phyloP scores from a whole-genome alignment of 2,888 invertebrate species.

The Eustalomyia histrio region DNA sequence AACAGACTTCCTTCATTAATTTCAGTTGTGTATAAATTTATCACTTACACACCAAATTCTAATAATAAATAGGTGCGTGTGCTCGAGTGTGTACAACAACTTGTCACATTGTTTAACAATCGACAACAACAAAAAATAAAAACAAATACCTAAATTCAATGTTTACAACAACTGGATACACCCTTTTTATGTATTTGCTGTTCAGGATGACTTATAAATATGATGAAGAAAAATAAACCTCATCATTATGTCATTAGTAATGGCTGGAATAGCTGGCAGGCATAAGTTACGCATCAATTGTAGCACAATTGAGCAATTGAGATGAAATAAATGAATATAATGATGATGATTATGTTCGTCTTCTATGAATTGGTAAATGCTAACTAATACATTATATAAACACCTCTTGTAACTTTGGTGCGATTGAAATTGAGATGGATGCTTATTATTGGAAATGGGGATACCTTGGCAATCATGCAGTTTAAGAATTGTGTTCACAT shows the following conservation, averaged over 20 bases:
- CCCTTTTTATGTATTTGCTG: constrained; percentile 29
- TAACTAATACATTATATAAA: constrained; percentile 50
- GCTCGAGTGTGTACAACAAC: constrained; percentile 21
- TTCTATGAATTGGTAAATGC: constrained; percentile 45
- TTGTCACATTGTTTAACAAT: constrained; percentile 54
- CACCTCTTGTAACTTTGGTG: constrained; percentile 6
- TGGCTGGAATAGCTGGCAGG: constrained; percentile 18
- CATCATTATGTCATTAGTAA: constrained; percentile 47
- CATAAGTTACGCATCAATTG: constrained; percentile 47
- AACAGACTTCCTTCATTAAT: constrained; percentile 16
- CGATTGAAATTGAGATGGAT: constrained; percentile 13
- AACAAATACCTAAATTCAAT: constrained; percentile 13
- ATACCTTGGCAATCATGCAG: constrained; percentile 35
- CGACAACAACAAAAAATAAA: constrained; percentile 23
- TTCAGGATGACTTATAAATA: constrained; percentile 29
- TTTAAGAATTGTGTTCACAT: constrained; percentile 59
- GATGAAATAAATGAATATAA: constrained; percentile 28
- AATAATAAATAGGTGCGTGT: neutral
- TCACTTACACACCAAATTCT: constrained; percentile 14
- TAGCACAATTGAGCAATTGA: constrained; percentile 58
- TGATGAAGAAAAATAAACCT: constrained; percentile 4
- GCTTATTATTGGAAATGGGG: constrained; percentile 23
- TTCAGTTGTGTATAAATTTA: constrained; percentile 1
- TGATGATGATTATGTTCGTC: constrained; percentile 54
- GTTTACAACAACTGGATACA: constrained; percentile 56